Percentiles rank a stretch among this genome's conserved stretches.
Evolutionary conservation across 1,140 invertebrate genomes (phyloP).

Genomic region (Drosophila quadrilineata): DNA sequence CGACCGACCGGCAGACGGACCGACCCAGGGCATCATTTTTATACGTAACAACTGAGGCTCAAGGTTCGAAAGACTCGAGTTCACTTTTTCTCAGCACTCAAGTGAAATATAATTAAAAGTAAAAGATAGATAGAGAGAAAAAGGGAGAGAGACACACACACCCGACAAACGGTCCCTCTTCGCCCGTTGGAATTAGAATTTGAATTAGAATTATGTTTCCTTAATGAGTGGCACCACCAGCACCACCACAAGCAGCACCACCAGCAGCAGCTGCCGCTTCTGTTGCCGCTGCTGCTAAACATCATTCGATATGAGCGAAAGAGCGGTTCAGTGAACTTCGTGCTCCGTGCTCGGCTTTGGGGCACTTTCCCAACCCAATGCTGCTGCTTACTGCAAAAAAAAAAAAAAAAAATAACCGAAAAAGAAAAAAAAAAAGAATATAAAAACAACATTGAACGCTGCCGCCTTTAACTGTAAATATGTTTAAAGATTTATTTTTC

Average conservation of each 20-base stretch:
- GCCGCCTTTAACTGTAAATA: conserved; percentile 74
- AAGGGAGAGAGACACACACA: too few relatives aligned
- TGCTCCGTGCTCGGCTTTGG: conserved; percentile 44
- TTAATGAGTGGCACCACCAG: conserved; percentile 66
- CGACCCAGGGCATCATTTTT: conserved; percentile 28
- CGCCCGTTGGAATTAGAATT: conserved; percentile 38
- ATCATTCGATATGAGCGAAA: conserved; percentile 67
- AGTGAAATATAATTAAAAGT: conserved; percentile 71
- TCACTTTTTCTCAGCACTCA: conserved; percentile 67
- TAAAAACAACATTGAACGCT: conserved; percentile 47
- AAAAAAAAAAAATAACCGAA: conserved; percentile 19
- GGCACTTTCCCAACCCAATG: conserved; percentile 66
- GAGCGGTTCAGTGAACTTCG: conserved; percentile 65
- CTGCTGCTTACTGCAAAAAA: conserved; percentile 8
- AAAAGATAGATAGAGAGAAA: too few relatives aligned
- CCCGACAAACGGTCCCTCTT: conserved; percentile 28
- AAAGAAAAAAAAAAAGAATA: conserved; percentile 17
- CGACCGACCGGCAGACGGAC: too few relatives aligned
- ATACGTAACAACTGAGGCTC: conserved; percentile 39
- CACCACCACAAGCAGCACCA: conserved; percentile 47
- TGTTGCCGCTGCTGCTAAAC: conserved; percentile 55
- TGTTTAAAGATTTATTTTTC: conserved; percentile 61
- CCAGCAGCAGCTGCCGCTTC: conserved; percentile 11
- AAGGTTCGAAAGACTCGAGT: too few relatives aligned
- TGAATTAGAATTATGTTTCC: conserved; percentile 79